These are phyloP conservation scores for Mythimna albipuncta DNA, from an alignment of 2,888 invertebrate genomes.

Conservation along the genomic window DNA sequence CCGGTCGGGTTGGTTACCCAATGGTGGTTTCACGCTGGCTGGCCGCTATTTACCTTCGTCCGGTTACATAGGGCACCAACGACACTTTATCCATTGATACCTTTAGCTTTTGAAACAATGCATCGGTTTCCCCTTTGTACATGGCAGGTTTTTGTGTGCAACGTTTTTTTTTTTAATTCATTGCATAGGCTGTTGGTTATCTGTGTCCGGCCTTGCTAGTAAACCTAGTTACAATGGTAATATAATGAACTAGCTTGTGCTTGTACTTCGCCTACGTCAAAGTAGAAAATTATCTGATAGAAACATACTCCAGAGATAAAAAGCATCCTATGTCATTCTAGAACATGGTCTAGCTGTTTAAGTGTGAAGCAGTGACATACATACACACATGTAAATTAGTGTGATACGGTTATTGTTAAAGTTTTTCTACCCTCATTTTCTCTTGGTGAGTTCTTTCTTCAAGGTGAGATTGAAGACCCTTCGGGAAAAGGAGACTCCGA, in stretches of 20 bases:
- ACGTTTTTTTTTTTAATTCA: conserved; percentile 26
- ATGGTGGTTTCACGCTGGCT: conserved; percentile 76
- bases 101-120: conserved; percentile 62
- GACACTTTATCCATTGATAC: conserved; percentile 63
- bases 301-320: too few relatives aligned
- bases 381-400: too few relatives aligned
- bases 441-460: not conserved
- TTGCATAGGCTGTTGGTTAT: conserved; percentile 21
- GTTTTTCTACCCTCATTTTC: not conserved
- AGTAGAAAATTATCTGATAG: too few relatives aligned
- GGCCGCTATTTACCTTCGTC: conserved; percentile 71
- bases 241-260: not conserved
- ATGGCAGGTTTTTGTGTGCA: conserved; percentile 30
- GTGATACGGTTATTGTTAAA: too few relatives aligned
- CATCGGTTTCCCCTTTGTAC: conserved; percentile 50
- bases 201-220: not conserved
- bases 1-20: conserved; percentile 68
- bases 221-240: not conserved
- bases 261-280: too few relatives aligned
- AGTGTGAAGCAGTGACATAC: too few relatives aligned
- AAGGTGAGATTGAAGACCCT: not conserved
- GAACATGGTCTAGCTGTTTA: too few relatives aligned
- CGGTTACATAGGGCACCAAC: conserved; percentile 71
- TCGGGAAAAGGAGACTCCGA: not conserved
- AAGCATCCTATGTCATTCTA: too few relatives aligned